Percentiles rank a stretch among this genome's conserved stretches.
Conservation (phyloP, 1,140 invertebrate genomes). For the Hetaerina americana region DNA sequence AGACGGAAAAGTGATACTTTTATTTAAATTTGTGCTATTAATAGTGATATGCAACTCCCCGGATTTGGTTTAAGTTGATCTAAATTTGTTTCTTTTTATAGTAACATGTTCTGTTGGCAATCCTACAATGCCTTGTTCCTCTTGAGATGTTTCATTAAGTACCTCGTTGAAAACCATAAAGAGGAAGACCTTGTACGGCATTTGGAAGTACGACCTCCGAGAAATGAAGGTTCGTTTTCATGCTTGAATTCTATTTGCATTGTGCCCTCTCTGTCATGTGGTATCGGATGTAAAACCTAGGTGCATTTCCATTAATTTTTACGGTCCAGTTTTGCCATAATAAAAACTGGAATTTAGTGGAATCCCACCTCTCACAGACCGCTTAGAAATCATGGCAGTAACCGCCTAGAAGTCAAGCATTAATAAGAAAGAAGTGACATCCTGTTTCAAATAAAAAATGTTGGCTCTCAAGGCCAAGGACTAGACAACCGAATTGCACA, state of each 20-base stretch:
- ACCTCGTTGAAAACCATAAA: slow-evolving; percentile 65
- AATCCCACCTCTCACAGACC: too few species aligned
- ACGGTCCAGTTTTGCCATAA: not conserved
- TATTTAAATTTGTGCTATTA: not conserved
- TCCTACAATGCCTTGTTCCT: slow-evolving; percentile 88
- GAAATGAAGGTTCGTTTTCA: not conserved
- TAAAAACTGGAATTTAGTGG: not conserved
- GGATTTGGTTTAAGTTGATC: too few species aligned
- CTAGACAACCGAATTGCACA: too few species aligned
- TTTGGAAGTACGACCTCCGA: slow-evolving; percentile 34
- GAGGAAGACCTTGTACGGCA: slow-evolving; percentile 63
- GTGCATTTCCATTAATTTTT: not conserved
- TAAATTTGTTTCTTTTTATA: slow-evolving; percentile 35
- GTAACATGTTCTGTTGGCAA: slow-evolving; percentile 87
- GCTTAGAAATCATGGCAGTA: too few species aligned
- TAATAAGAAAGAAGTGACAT: too few species aligned
- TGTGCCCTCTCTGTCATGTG: too few species aligned
- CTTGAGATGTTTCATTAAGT: slow-evolving; percentile 76
- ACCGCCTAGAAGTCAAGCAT: too few species aligned
- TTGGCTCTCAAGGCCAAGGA: too few species aligned
- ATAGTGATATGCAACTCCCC: slow-evolving; percentile 10
- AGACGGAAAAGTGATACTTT: slow-evolving; percentile 61
- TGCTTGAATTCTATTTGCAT: too few species aligned
- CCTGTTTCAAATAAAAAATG: too few species aligned
- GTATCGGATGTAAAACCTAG: too few species aligned